Evolutionary conservation across 2,888 invertebrate species (phyloP).

Genomic region (Meliscaeva auricollis): DNA sequence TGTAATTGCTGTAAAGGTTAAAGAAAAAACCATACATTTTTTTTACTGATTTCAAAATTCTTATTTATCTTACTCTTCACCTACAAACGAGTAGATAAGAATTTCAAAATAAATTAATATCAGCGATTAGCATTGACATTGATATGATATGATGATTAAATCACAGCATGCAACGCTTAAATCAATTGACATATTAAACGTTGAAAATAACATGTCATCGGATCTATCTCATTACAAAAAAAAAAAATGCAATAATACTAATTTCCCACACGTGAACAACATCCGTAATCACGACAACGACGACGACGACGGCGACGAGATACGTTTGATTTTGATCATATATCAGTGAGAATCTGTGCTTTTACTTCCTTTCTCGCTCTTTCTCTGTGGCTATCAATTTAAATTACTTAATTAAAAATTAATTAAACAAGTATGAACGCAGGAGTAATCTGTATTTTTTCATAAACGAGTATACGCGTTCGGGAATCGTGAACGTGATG

Average conservation of each 20-base stretch:
- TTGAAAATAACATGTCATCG: slow-evolving; percentile 40
- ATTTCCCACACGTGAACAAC: slow-evolving; percentile 18
- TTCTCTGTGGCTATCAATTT: slow-evolving; percentile 9
- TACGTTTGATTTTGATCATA: slow-evolving; percentile 6
- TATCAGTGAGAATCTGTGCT: neutral
- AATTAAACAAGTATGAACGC: slow-evolving; percentile 62
- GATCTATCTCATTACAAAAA: slow-evolving; percentile 14
- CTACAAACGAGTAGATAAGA: neutral
- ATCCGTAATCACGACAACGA: slow-evolving; percentile 24
- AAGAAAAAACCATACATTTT: too few relatives aligned
- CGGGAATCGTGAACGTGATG: too few relatives aligned
- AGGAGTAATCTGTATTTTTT: slow-evolving; percentile 22
- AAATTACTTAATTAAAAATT: slow-evolving; percentile 62
- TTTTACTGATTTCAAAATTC: too few relatives aligned
- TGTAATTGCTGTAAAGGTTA: too few relatives aligned
- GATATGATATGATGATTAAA: slow-evolving; percentile 14
- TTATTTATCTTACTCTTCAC: too few relatives aligned
- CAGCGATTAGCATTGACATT: slow-evolving; percentile 14
- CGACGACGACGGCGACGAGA: neutral
- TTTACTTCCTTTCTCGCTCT: neutral
- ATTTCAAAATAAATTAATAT: neutral
- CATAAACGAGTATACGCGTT: slow-evolving; percentile 5
- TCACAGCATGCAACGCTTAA: slow-evolving; percentile 8
- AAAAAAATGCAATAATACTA: neutral
- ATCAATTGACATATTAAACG: slow-evolving; percentile 28